Percentiles rank a stretch among this genome's conserved stretches.
Conservation (phyloP, 2,888 invertebrate genomes). For the Nysson spinosus region DNA sequence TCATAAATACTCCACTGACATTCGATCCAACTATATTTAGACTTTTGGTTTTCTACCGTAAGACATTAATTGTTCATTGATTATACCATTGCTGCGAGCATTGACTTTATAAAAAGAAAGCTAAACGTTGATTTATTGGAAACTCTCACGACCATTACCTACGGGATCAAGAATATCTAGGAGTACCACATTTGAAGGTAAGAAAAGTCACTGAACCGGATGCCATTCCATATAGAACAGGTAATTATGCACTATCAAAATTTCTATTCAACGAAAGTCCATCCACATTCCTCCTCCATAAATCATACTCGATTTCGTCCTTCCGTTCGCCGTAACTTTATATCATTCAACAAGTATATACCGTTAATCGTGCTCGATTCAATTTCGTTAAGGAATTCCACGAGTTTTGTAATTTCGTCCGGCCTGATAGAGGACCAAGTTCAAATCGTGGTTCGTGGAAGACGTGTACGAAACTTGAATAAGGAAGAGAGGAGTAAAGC, state of each 20-base stretch:
- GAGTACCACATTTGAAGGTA: neutral
- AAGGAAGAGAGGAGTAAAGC: neutral
- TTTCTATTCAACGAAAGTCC: conserved; percentile 1
- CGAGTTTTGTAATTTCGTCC: neutral
- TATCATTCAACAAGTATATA: conserved; percentile 30
- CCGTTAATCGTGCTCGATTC: conserved; percentile 54
- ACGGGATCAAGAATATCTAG: neutral
- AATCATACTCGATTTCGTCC: too few relatives aligned
- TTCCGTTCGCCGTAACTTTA: conserved; percentile 25
- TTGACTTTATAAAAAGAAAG: neutral
- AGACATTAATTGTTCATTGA: too few relatives aligned
- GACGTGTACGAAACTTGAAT: neutral
- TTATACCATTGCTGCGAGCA: too few relatives aligned
- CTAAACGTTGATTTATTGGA: neutral
- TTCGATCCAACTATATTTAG: too few relatives aligned
- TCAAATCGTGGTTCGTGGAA: neutral
- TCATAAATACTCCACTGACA: too few relatives aligned
- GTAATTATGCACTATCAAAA: conserved; percentile 29
- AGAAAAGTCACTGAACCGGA: neutral
- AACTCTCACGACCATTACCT: neutral
- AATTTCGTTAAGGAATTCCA: conserved; percentile 31
- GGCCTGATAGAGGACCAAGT: too few relatives aligned
- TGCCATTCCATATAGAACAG: conserved; percentile 7
- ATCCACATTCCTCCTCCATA: conserved; percentile 19
- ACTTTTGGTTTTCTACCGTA: too few relatives aligned